Evolutionary conservation across 2,888 invertebrate species (phyloP).

Genomic region (Noctua fimbriata): DNA sequence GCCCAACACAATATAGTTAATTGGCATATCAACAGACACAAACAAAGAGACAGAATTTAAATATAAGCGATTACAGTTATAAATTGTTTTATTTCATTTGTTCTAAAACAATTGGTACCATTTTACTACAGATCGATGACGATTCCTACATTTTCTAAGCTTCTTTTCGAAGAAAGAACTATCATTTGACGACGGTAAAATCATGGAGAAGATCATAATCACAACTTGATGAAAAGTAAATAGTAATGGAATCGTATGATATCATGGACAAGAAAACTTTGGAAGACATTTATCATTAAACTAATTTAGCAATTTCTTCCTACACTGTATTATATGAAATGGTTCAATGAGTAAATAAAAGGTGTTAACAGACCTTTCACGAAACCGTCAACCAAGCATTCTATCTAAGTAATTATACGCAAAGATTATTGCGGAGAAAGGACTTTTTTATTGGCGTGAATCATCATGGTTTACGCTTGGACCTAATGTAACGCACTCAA

Average conservation of each 20-base stretch:
- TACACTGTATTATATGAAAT: constrained; percentile 6
- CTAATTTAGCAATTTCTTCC: constrained; percentile 5
- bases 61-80: constrained; percentile 7
- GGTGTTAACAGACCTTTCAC: neutral
- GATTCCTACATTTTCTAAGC: neutral
- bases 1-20: constrained; percentile 36
- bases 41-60: constrained; percentile 16
- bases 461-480: neutral
- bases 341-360: constrained; percentile 7
- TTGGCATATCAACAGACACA: constrained; percentile 27
- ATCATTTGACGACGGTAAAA: neutral
- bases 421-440: neutral
- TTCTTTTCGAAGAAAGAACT: neutral
- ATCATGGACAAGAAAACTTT: constrained; percentile 30
- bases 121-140: constrained; percentile 9
- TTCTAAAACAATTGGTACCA: constrained; percentile 25
- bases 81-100: constrained; percentile 24
- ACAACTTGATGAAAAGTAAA: neutral
- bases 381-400: neutral
- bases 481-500: neutral
- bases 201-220: neutral
- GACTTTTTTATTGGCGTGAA: neutral
- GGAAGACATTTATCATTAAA: constrained; percentile 54
- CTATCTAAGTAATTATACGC: neutral
- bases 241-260: constrained; percentile 11